Evolutionary conservation across 2,797 vertebrate species (phyloP).

Genomic region (Synanceia verrucosa): DNA sequence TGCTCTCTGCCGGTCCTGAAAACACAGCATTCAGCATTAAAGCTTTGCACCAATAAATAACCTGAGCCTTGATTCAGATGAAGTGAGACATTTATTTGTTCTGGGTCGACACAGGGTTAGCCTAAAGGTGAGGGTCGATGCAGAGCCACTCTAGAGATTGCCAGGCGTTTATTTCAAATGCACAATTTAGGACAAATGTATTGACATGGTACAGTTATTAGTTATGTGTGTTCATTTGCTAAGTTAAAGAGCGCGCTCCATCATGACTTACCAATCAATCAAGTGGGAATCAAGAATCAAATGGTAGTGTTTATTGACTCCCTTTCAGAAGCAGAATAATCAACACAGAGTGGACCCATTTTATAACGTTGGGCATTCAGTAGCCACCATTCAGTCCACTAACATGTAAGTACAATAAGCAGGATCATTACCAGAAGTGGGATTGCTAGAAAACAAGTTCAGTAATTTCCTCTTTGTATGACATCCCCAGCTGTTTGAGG

Average conservation of each 20-base stretch:
- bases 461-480: constrained; percentile 72
- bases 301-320: constrained; percentile 3
- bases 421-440: too few species aligned
- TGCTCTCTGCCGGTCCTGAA: constrained; percentile 24
- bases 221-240: not conserved
- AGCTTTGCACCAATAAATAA: constrained; percentile 28
- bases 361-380: not conserved
- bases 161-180: constrained; percentile 24
- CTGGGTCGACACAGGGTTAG: constrained; percentile 18
- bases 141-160: constrained; percentile 57
- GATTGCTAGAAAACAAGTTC: constrained; percentile 55
- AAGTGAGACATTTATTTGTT: constrained; percentile 35
- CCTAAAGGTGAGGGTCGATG: constrained; percentile 38
- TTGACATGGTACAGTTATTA: constrained; percentile 16
- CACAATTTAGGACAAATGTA: constrained; percentile 23
- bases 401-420: constrained; percentile 21
- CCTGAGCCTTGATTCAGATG: constrained; percentile 30
- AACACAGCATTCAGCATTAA: constrained; percentile 25
- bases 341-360: not conserved
- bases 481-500: constrained; percentile 69
- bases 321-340: not conserved
- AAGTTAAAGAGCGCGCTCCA: not conserved
- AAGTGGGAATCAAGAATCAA: not conserved
- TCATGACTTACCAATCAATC: not conserved
- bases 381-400: not conserved